These are phyloP conservation scores for Chloropsis hardwickii DNA, from an alignment of 2,113 vertebrate species.

Conservation along the genomic window DNA sequence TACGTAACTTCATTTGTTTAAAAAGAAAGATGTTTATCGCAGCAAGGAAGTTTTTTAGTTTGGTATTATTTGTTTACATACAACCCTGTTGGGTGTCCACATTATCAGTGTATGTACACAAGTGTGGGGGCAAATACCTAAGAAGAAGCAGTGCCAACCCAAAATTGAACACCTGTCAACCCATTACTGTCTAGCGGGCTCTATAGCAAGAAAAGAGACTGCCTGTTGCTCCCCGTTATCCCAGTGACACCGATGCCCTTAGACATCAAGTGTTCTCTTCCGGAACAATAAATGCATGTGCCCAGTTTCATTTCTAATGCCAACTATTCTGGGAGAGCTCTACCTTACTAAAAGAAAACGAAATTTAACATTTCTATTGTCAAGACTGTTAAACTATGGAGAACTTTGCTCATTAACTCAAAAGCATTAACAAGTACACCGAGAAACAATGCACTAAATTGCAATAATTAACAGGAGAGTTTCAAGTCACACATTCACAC, in stretches of 20 bases:
- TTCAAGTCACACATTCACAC: conserved; percentile 1
- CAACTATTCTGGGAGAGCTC: not conserved
- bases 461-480: conserved; percentile 46
- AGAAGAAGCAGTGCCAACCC: not conserved
- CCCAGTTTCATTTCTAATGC: not conserved
- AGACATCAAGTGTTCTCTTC: not conserved
- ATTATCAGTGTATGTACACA: not conserved
- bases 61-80: not conserved
- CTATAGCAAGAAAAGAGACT: not conserved
- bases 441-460: conserved; percentile 32
- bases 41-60: not conserved
- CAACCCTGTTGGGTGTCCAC: not conserved
- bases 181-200: not conserved
- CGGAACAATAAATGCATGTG: not conserved
- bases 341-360: not conserved
- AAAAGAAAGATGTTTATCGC: not conserved
- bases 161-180: not conserved
- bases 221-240: not conserved
- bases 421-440: not conserved
- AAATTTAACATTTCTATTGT: not conserved
- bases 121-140: not conserved
- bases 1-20: not conserved
- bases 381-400: conserved; percentile 40
- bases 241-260: not conserved
- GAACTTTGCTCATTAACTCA: conserved; percentile 35